Evolutionary conservation across 2,113 vertebrate species (phyloP), one percentile per base, ranked within the genome.

Genomic region (Sylvilagus bachmani): DNA sequence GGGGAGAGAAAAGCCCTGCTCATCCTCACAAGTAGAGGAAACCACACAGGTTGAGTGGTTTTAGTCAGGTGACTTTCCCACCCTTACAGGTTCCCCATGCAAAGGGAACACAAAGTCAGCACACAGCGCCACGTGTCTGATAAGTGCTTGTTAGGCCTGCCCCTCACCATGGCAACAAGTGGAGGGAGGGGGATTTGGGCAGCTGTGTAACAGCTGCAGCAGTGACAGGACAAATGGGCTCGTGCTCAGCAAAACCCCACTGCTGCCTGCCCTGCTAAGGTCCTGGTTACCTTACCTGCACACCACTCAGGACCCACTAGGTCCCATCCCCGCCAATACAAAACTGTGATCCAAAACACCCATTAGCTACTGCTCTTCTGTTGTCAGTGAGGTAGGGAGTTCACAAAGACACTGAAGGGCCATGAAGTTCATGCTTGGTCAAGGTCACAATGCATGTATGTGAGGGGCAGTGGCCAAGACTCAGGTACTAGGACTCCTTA

Each of bases 101-200:
- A 89, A 25, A 89, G 62, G 64, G 78, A 82, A 96, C 13, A 29
- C 36, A 61, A 44, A 79, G 94, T 74, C 90, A 67, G n/a, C 77
- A 62, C 74, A 64, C 5, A 74, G 6, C n/a, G 44, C 64, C 51
- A 36, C 12, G 70, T 61, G 29, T 81, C 96, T 53, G 64, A 92
- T 70, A 92, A 93, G 95, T 36, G 79, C 71, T 71, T 81, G 66
- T 77, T 71, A 86, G 19, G 66, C 31, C 89, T 93, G 58, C 53
- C 90, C 74, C 58, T 96, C 85, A 86, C 97, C 92, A 95, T 86
- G 88, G 95, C 82, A 96, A 96, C 88, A 53, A 55, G 89, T 25
- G 82, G 78, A 90, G 29, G 6, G 61, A 94, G 19, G 22, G 44
- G 31, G 64, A 93, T 74, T 61, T 53, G 16, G 77, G 77, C n/a